Base-by-base conservation (phyloP, 2,888 invertebrate species). In the Dynastes maya region DNA sequence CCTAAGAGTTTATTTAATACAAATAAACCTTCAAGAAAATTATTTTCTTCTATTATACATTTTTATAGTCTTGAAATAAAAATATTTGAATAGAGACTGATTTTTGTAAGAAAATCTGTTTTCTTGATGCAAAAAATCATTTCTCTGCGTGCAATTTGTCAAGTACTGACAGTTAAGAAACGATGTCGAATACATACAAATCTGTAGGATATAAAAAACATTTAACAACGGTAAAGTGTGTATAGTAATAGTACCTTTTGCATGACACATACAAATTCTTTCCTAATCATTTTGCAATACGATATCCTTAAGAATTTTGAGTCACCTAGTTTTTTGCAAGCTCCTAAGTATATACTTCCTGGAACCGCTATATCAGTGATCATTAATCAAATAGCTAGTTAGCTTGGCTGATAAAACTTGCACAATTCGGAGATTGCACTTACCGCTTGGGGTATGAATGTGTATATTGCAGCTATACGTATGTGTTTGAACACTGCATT, bases 211-310 rank as follows among this genome's bases (percentile, higher is more conserved):
- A 5, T n/a, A 55, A 16, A 55, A 22, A 55, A 22, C 3, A 13
- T 55, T 16, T 32, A 32, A 32, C 32, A 32, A 32, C 32, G 32
- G 32, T 32, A 32, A 32, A 32, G 32, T 32, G 32, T 32, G 32
- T 32, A 3, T 53, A n/a, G 55, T 13, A 55, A 45, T 8, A 55
- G n/a, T 55, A 5, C 16, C 55, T 16, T 55, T 16, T 2, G 1
- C 11, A 16, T 22, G 55, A 55, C 55, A 55, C 22, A 45, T 22
- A 11, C 55, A 11, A 6, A 2, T 22, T 5, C 13, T 55, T 55
- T 55, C 55, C n/a, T 55, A 55, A 55, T 16, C 55, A 55, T 55
- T 16, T 55, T 55, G 55, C 22, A 55, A 55, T 55, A 22, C 53
- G 11, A 55, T n/a, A 13, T 55, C 13, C 22, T 11, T 13, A 22